phyloP scores from a whole-genome alignment of 2,888 invertebrate genomes.

The Onchidella celtica region DNA sequence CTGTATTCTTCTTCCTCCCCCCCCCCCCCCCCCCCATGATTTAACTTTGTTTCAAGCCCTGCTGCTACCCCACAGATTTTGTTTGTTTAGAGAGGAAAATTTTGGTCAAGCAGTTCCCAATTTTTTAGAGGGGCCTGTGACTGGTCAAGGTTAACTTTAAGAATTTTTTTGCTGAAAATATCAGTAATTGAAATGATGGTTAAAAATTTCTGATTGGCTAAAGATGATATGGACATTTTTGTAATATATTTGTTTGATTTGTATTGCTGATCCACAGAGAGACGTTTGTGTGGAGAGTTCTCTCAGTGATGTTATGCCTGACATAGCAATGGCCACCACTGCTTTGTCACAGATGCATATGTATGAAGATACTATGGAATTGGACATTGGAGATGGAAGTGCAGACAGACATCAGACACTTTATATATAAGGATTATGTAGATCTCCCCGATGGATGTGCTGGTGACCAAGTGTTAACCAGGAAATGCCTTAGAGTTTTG shows the following conservation, averaged over 20 bases:
- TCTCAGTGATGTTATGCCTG: slow-evolving; percentile 92
- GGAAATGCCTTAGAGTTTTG: slow-evolving; percentile 11
- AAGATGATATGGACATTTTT: too few relatives aligned
- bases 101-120: too few relatives aligned
- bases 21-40: too few relatives aligned
- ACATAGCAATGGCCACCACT: slow-evolving; percentile 90
- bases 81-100: too few relatives aligned
- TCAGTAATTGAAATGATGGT: too few relatives aligned
- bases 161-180: too few relatives aligned
- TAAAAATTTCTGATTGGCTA: too few relatives aligned
- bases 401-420: slow-evolving; percentile 50
- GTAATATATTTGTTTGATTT: not conserved
- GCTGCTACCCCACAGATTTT: too few relatives aligned
- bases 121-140: too few relatives aligned
- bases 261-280: slow-evolving; percentile 66
- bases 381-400: slow-evolving; percentile 89
- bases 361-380: slow-evolving; percentile 84
- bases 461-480: not conserved
- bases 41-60: too few relatives aligned
- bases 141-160: too few relatives aligned
- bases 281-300: slow-evolving; percentile 86
- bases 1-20: too few relatives aligned
- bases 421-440: slow-evolving; percentile 36
- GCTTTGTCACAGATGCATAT: slow-evolving; percentile 84
- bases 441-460: not conserved